Conservation (phyloP, 2,113 vertebrate species). For the Cacatua alba region DNA sequence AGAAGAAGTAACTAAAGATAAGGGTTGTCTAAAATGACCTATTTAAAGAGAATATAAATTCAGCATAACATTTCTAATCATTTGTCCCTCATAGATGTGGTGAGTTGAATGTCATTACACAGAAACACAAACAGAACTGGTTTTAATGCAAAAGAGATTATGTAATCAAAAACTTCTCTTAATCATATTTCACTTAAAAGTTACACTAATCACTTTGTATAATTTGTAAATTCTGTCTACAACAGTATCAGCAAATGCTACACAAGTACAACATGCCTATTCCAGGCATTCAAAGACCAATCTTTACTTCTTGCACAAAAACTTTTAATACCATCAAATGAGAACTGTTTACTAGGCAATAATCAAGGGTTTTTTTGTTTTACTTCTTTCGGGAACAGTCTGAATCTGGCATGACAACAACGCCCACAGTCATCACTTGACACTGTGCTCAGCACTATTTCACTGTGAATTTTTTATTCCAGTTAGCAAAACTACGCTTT, state of each 20-base stretch:
- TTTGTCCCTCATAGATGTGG: not conserved
- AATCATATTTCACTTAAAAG: not conserved
- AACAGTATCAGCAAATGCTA: not conserved
- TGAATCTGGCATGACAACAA: not conserved
- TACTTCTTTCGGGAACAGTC: not conserved
- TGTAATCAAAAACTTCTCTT: not conserved
- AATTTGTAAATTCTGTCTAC: not conserved
- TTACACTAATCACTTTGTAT: not conserved
- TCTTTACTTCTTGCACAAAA: not conserved
- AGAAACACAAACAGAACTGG: not conserved
- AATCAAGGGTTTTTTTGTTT: not conserved
- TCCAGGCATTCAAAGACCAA: not conserved
- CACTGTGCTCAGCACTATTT: not conserved
- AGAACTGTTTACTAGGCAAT: not conserved
- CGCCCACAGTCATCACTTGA: not conserved
- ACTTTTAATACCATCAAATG: not conserved
- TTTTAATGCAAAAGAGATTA: not conserved
- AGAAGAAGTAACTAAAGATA: not conserved
- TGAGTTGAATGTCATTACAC: not conserved
- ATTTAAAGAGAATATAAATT: not conserved
- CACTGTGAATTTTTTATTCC: not conserved
- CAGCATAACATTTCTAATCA: not conserved
- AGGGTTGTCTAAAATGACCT: not conserved
- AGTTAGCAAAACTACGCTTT: not conserved
- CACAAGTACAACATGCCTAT: not conserved